Conservation (phyloP, 2,797 vertebrate species). For the Stomatorhinus walkeri region DNA sequence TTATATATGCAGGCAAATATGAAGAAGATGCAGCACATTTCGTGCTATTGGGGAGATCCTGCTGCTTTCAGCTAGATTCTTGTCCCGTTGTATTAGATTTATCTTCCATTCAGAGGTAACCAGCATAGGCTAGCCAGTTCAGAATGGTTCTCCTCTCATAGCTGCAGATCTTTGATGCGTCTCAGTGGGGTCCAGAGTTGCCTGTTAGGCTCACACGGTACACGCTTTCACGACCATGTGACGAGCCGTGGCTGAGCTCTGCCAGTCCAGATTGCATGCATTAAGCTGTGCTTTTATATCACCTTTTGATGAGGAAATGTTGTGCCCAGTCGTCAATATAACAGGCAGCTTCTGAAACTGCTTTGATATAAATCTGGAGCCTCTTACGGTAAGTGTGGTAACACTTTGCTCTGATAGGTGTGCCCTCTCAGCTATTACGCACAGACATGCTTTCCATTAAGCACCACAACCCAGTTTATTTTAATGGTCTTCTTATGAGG, state of each 20-base stretch:
- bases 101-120: neutral
- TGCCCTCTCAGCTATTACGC: neutral
- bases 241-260: too few relatives aligned
- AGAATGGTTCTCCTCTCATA: neutral
- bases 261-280: neutral
- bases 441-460: neutral
- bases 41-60: neutral
- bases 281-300: neutral
- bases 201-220: neutral
- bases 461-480: neutral
- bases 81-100: neutral
- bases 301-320: neutral
- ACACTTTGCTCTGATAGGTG: conserved; percentile 6
- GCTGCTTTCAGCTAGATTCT: neutral
- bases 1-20: neutral
- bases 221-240: neutral
- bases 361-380: neutral
- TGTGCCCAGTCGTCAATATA: neutral
- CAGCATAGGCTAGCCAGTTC: neutral
- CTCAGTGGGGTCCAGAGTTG: neutral
- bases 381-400: neutral
- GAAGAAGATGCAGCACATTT: neutral
- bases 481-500: neutral
- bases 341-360: neutral
- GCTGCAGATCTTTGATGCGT: neutral